Conservation (phyloP, 2,888 invertebrate species). For the Auanema freiburgensis region DNA sequence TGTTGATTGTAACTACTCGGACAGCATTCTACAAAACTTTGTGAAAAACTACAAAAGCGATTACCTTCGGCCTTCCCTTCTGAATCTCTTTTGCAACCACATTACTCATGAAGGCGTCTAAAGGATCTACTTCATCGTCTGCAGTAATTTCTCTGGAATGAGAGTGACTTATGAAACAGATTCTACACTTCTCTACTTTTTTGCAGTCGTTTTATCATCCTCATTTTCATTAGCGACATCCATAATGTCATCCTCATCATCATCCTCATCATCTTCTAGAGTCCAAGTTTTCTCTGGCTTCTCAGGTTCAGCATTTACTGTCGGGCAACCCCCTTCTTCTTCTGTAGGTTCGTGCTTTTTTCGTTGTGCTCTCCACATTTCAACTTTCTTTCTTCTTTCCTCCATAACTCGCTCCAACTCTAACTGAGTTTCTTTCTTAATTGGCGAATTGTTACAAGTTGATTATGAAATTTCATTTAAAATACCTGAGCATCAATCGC, state of each 20-base stretch:
- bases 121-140: slow-evolving; percentile 86
- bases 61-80: slow-evolving; percentile 13
- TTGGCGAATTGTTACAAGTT: neutral
- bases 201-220: slow-evolving; percentile 13
- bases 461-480: neutral
- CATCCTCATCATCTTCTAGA: slow-evolving; percentile 81
- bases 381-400: slow-evolving; percentile 41
- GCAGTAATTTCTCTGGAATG: slow-evolving; percentile 20
- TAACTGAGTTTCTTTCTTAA: slow-evolving; percentile 6
- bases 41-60: slow-evolving; percentile 32
- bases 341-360: slow-evolving; percentile 26
- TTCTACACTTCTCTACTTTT: slow-evolving; percentile 3
- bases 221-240: slow-evolving; percentile 20
- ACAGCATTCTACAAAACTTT: slow-evolving; percentile 4
- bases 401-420: slow-evolving; percentile 40
- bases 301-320: slow-evolving; percentile 3
- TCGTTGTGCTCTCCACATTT: slow-evolving; percentile 32
- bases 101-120: slow-evolving; percentile 92
- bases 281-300: slow-evolving; percentile 82
- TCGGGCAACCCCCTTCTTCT: slow-evolving; percentile 10
- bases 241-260: slow-evolving; percentile 19
- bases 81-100: slow-evolving; percentile 29
- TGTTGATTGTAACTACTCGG: slow-evolving; percentile 15
- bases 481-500: too few relatives aligned
- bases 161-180: neutral